A percentile compares a stretch with the other conserved stretches of the same genome.
Conservation (phyloP, 2,797 vertebrate genomes). For the Anguilla anguilla region DNA sequence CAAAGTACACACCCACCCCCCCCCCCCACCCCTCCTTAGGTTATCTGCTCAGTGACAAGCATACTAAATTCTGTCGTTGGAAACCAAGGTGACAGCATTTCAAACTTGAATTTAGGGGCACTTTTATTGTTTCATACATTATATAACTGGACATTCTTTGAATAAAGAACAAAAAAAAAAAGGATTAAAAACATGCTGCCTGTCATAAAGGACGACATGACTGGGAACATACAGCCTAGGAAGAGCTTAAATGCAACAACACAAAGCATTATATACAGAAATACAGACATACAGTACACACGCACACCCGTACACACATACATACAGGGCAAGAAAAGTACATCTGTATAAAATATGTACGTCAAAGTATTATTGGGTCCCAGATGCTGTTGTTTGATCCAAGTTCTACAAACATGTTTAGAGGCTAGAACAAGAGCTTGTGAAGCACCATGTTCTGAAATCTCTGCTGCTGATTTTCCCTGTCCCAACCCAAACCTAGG, state of each 20-base stretch:
- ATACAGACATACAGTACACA: slow-evolving; percentile 49
- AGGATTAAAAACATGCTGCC: slow-evolving; percentile 68
- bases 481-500: not conserved
- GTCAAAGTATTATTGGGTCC: not conserved
- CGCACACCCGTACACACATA: slow-evolving; percentile 34
- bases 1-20: no score
- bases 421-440: slow-evolving; percentile 11
- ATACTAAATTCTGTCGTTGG: not conserved
- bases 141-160: slow-evolving; percentile 66
- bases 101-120: slow-evolving; percentile 63
- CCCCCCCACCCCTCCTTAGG: not conserved
- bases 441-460: not conserved
- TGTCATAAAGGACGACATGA: slow-evolving; percentile 65
- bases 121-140: slow-evolving; percentile 74
- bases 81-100: slow-evolving; percentile 29
- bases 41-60: not conserved
- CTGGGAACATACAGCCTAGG: slow-evolving; percentile 63
- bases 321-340: slow-evolving; percentile 49
- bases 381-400: slow-evolving; percentile 1
- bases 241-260: slow-evolving; percentile 67
- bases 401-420: not conserved
- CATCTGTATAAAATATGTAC: slow-evolving; percentile 52
- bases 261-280: slow-evolving; percentile 73
- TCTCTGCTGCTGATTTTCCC: not conserved
- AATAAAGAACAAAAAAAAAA: slow-evolving; percentile 54